Conservation (phyloP, 2,113 vertebrate genomes). For the Perognathus longimembris region DNA sequence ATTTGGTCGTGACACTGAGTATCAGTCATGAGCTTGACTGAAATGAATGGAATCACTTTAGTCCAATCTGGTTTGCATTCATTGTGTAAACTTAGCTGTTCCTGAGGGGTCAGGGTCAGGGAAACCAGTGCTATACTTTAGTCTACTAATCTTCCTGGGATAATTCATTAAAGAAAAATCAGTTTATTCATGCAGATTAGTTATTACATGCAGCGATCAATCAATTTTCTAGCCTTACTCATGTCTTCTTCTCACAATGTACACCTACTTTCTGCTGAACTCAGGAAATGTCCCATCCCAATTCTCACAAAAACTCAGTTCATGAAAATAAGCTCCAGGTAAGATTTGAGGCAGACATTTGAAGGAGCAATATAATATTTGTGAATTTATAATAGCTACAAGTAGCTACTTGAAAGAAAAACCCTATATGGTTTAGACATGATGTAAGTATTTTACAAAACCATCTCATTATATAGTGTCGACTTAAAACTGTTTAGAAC, state of each 20-base stretch:
- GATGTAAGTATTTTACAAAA: slow-evolving; percentile 11
- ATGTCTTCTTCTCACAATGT: slow-evolving; percentile 44
- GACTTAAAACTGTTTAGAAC: neutral
- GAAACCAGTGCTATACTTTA: slow-evolving; percentile 60
- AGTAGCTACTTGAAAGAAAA: slow-evolving; percentile 27
- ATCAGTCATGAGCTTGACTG: slow-evolving; percentile 79
- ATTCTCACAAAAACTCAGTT: slow-evolving; percentile 24
- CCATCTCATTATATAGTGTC: slow-evolving; percentile 13
- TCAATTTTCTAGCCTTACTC: slow-evolving; percentile 50
- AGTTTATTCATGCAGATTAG: slow-evolving; percentile 52
- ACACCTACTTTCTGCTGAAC: slow-evolving; percentile 24
- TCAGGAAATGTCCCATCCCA: slow-evolving; percentile 45
- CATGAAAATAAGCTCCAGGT: slow-evolving; percentile 10
- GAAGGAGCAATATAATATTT: neutral
- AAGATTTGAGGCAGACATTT: neutral
- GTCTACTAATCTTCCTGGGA: slow-evolving; percentile 58
- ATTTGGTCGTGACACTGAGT: slow-evolving; percentile 77
- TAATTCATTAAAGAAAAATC: slow-evolving; percentile 68
- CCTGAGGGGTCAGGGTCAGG: slow-evolving; percentile 58
- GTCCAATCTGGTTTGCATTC: slow-evolving; percentile 74
- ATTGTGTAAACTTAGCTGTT: slow-evolving; percentile 70
- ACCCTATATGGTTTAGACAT: neutral
- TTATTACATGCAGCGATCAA: slow-evolving; percentile 43
- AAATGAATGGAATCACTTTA: slow-evolving; percentile 80
- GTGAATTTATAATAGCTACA: neutral